Evolutionary conservation across 35 echinoderm and acorn worm genomes (phyloP).

Genomic region (Diadema setosum): DNA sequence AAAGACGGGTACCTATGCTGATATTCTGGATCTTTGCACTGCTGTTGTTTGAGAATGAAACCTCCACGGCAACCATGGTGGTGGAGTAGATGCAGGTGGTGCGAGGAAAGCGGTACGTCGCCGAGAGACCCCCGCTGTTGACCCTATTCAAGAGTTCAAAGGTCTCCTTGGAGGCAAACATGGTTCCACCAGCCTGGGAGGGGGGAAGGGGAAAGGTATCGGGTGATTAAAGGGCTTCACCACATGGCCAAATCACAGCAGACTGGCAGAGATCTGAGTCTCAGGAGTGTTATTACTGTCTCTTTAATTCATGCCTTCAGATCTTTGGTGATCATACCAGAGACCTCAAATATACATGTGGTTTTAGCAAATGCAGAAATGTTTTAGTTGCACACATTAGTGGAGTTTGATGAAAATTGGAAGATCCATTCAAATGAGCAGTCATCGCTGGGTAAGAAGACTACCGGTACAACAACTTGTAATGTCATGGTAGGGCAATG

Average conservation of each 20-base stretch:
- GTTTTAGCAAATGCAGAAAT: too few relatives aligned
- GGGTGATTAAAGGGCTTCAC: not conserved
- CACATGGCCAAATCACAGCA: not conserved
- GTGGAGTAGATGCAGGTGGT: slow-evolving; percentile 70
- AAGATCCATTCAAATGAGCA: too few relatives aligned
- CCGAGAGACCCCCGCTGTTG: slow-evolving; percentile 83
- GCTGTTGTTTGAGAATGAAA: slow-evolving; percentile 85
- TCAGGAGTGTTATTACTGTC: too few relatives aligned
- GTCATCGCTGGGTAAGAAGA: too few relatives aligned
- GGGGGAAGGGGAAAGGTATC: not conserved
- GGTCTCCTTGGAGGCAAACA: slow-evolving; percentile 59
- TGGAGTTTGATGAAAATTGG: too few relatives aligned
- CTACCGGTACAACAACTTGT: too few relatives aligned
- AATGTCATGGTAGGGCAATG: too few relatives aligned
- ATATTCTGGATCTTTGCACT: slow-evolving; percentile 76
- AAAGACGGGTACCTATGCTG: slow-evolving; percentile 80
- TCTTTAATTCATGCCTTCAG: too few relatives aligned
- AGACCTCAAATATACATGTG: too few relatives aligned
- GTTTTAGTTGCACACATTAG: too few relatives aligned
- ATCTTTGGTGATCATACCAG: too few relatives aligned
- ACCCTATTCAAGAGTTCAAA: slow-evolving; percentile 93
- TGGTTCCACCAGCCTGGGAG: slow-evolving; percentile 36
- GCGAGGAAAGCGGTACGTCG: slow-evolving; percentile 75
- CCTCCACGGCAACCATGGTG: slow-evolving; percentile 90
- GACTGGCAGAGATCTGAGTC: too few relatives aligned